phyloP scores from a whole-genome alignment of 2,113 vertebrate species.

The Lampris megalopsis region DNA sequence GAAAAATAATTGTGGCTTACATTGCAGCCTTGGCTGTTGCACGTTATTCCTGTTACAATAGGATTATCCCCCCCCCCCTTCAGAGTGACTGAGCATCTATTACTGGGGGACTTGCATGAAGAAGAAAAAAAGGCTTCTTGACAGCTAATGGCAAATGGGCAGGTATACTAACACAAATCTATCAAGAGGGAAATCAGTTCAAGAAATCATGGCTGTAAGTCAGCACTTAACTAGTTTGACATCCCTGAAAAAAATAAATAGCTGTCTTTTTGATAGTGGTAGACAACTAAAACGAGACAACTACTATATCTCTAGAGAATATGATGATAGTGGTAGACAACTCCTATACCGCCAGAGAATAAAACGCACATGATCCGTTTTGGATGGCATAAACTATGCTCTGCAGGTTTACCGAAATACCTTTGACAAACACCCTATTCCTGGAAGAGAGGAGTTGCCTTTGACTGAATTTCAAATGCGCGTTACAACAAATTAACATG shows the following conservation, averaged over 20 bases:
- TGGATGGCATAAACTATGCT: background rate
- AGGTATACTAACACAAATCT: constrained; percentile 51
- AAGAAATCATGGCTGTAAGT: constrained; percentile 49
- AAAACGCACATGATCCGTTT: background rate
- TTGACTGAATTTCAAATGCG: background rate
- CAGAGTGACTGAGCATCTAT: constrained; percentile 68
- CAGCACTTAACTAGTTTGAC: constrained; percentile 37
- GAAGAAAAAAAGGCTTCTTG: constrained; percentile 65
- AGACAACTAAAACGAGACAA: background rate
- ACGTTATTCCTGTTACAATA: constrained; percentile 66
- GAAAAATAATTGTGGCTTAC: constrained; percentile 66
- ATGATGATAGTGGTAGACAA: background rate
- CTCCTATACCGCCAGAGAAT: background rate
- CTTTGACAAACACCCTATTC: background rate
- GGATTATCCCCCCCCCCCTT: constrained; percentile 57
- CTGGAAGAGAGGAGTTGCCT: background rate
- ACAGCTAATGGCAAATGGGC: constrained; percentile 67
- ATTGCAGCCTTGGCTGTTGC: constrained; percentile 61
- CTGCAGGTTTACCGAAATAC: no score
- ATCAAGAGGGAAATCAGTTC: constrained; percentile 53
- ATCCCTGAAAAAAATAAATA: constrained; percentile 6
- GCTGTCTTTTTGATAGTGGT: constrained; percentile 10
- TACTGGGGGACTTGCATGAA: constrained; percentile 73
- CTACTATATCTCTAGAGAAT: no score
- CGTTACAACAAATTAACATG: background rate